Percentiles rank a stretch among this genome's conserved stretches.
These are phyloP conservation scores for Epinephelus fuscoguttatus DNA, from an alignment of 2,113 vertebrate genomes.

Conservation along the genomic window DNA sequence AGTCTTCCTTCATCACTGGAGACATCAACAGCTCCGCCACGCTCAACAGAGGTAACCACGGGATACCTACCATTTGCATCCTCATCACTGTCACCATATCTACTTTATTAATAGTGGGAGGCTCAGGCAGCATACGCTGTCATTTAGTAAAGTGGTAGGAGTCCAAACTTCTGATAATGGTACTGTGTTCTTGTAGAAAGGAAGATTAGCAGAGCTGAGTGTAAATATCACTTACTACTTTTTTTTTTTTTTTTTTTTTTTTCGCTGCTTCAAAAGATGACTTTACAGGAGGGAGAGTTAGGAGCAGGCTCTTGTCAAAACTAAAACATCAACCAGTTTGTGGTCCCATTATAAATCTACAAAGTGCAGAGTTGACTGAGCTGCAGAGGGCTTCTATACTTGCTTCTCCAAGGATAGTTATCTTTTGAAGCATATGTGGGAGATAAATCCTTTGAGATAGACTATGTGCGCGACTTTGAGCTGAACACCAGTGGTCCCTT, in stretches of 20 bases:
- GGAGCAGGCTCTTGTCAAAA: constrained; percentile 31
- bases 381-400: background rate
- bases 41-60: constrained; percentile 98
- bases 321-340: constrained; percentile 38
- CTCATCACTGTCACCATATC: constrained; percentile 71
- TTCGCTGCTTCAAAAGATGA: constrained; percentile 35
- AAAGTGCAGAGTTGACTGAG: constrained; percentile 11
- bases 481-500: background rate
- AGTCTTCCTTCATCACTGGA: constrained; percentile 99
- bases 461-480: background rate
- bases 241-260: background rate
- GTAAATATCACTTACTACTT: constrained; percentile 39
- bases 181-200: constrained; percentile 32
- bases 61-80: constrained; percentile 69
- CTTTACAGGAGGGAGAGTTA: constrained; percentile 26
- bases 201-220: constrained; percentile 36
- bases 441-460: constrained; percentile 15
- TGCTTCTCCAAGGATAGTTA: constrained; percentile 2
- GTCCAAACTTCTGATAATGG: constrained; percentile 50
- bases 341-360: constrained; percentile 26
- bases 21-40: constrained; percentile 99
- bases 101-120: constrained; percentile 67
- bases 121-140: constrained; percentile 55
- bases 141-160: constrained; percentile 67
- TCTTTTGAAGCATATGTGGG: constrained; percentile 13